phyloP scores from a whole-genome alignment of 1,140 invertebrate species.

The Listronotus oregonensis region DNA sequence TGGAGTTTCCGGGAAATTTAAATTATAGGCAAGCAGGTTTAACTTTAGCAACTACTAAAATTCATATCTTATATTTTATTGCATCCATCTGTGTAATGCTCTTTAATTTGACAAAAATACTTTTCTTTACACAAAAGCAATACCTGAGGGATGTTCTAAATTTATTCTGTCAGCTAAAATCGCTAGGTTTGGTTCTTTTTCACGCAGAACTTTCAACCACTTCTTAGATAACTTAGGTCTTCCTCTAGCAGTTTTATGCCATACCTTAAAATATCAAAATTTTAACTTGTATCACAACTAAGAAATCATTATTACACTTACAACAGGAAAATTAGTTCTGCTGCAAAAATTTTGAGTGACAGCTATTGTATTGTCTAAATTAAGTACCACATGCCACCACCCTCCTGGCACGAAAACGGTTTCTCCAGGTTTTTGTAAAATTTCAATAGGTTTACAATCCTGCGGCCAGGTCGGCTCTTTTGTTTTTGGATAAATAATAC shows the following conservation, averaged over 20 bases:
- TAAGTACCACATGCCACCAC: conserved; percentile 99
- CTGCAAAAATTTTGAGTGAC: conserved; percentile 99
- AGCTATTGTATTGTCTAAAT: conserved; percentile 93
- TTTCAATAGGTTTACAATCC: conserved; percentile 92
- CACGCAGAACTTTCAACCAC: conserved; percentile 62
- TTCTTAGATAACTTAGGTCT: conserved; percentile 86
- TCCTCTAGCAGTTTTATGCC: conserved; percentile 97
- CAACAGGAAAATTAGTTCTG: conserved; percentile 90
- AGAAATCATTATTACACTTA: conserved; percentile 9
- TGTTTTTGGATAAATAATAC: conserved; percentile 93
- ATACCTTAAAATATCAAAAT: conserved; percentile 63
- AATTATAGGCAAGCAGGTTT: no score
- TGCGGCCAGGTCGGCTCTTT: conserved; percentile 87
- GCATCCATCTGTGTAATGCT: no score
- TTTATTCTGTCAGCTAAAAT: conserved; percentile 85
- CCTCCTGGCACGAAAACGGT: conserved; percentile 98
- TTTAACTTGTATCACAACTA: conserved; percentile 2
- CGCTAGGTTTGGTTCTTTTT: conserved; percentile 82
- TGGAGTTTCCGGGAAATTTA: no score
- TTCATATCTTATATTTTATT: no score
- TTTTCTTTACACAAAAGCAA: neutral
- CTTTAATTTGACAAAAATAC: no score
- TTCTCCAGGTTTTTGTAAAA: conserved; percentile 95
- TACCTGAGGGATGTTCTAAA: conserved; percentile 77
- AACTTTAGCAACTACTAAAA: no score